These are phyloP conservation scores for Picathartes gymnocephalus DNA, from an alignment of 2,113 vertebrate genomes.

Conservation along the genomic window DNA sequence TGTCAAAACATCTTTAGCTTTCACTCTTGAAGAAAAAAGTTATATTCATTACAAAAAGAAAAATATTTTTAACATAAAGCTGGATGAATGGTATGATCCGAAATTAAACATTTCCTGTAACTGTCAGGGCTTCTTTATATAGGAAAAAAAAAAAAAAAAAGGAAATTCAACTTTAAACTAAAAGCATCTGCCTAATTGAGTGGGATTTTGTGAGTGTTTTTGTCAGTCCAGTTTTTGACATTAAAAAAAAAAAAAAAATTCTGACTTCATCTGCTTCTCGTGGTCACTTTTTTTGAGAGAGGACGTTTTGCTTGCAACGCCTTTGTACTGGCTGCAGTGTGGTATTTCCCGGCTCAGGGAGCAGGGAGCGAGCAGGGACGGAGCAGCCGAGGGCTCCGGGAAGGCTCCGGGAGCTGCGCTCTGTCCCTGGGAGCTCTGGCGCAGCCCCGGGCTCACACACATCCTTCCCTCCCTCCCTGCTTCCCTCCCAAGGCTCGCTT, in stretches of 20 bases:
- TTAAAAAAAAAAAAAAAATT: not conserved
- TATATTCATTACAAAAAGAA: not conserved
- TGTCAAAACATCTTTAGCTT: slow-evolving; percentile 10
- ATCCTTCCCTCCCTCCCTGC: not conserved
- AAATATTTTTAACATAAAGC: not conserved
- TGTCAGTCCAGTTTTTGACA: not conserved
- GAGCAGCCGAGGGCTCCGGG: fast-evolving
- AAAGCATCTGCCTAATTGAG: not conserved
- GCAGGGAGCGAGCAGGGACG: not conserved
- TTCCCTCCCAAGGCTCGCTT: not conserved
- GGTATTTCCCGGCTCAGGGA: not conserved
- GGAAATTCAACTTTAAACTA: not conserved
- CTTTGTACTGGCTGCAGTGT: not conserved
- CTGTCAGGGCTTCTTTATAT: not conserved
- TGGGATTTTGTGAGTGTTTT: not conserved
- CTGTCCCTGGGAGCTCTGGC: not conserved
- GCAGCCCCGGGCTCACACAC: not conserved
- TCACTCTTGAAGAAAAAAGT: not conserved
- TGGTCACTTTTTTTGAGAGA: not conserved
- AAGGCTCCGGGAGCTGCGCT: not conserved
- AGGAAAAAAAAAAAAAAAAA: too few species aligned
- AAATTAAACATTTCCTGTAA: not conserved
- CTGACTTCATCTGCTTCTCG: not conserved
- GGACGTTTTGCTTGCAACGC: not conserved
- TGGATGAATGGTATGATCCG: not conserved